Conservation (phyloP, 2,888 invertebrate genomes). For the Augochlorella aurata region DNA sequence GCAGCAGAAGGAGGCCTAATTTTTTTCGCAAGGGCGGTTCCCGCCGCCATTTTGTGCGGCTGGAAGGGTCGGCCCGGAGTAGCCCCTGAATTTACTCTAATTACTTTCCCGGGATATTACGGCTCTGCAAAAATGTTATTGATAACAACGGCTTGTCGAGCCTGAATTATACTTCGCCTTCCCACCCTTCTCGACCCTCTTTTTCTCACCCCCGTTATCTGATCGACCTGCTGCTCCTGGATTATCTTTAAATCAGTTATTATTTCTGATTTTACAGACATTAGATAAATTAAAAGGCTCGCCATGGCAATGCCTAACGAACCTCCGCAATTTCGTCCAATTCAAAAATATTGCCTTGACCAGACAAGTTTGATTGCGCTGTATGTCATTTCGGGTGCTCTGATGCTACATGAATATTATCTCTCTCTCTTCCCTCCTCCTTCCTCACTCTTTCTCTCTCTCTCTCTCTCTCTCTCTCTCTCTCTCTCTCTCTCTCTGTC, state of each 20-base stretch:
- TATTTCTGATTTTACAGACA: constrained; percentile 52
- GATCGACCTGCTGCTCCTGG: constrained; percentile 3
- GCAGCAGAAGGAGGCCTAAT: constrained; percentile 76
- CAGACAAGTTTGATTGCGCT: not conserved
- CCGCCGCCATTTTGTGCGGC: constrained; percentile 78
- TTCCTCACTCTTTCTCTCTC: too few species aligned
- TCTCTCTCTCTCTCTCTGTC: too few species aligned
- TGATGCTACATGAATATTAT: constrained; percentile 1
- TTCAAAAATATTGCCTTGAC: not conserved
- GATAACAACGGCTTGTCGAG: constrained; percentile 76
- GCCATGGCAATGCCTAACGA: constrained; percentile 11
- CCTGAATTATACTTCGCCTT: constrained; percentile 58
- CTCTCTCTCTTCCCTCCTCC: too few species aligned
- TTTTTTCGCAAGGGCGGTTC: constrained; percentile 79
- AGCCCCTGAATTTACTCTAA: constrained; percentile 79
- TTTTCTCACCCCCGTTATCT: not conserved
- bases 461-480: too few species aligned
- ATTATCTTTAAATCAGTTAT: constrained; percentile 60
- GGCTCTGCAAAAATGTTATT: constrained; percentile 78
- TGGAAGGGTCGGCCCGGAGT: constrained; percentile 74
- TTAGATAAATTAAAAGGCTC: constrained; percentile 33
- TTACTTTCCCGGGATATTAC: constrained; percentile 78
- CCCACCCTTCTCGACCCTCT: not conserved
- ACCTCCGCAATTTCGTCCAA: constrained; percentile 13
- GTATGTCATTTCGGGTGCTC: not conserved